A percentile compares a stretch with the other conserved stretches of the same genome.
These are phyloP conservation scores for Butastur rufipennis DNA, from an alignment of 2,113 vertebrate species.

Conservation along the genomic window DNA sequence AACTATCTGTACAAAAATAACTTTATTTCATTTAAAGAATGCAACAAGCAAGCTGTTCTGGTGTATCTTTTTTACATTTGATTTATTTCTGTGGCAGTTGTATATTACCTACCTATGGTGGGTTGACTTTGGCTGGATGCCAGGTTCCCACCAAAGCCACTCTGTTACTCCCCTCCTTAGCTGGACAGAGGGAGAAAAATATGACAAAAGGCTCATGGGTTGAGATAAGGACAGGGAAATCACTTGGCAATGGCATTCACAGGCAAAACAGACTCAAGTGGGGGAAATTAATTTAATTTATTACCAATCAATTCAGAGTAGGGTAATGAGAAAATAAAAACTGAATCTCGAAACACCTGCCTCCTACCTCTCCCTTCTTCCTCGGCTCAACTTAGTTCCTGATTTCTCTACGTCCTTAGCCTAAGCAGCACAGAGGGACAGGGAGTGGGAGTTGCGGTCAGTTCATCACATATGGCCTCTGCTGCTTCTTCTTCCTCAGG, in stretches of 20 bases:
- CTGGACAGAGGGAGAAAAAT: neutral
- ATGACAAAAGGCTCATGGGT: accelerated
- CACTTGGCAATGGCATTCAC: neutral
- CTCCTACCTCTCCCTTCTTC: no score
- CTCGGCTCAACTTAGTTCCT: no score
- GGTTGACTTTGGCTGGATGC: neutral
- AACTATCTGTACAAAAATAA: neutral
- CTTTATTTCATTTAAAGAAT: neutral
- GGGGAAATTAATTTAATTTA: neutral
- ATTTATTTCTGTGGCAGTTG: neutral
- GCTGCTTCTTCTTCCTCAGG: no score
- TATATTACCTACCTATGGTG: neutral
- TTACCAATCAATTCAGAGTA: neutral
- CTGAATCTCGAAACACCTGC: no score
- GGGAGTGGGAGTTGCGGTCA: no score
- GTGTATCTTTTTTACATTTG: neutral
- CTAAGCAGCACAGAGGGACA: no score
- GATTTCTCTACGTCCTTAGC: no score
- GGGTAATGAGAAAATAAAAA: neutral
- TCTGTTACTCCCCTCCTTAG: neutral
- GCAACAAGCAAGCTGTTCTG: neutral
- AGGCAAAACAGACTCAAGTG: no score
- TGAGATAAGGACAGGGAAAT: neutral
- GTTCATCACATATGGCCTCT: no score
- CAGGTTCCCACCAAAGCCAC: neutral